Evolutionary conservation across 1,140 invertebrate genomes (phyloP).

Genomic region (Calycopis cecrops): DNA sequence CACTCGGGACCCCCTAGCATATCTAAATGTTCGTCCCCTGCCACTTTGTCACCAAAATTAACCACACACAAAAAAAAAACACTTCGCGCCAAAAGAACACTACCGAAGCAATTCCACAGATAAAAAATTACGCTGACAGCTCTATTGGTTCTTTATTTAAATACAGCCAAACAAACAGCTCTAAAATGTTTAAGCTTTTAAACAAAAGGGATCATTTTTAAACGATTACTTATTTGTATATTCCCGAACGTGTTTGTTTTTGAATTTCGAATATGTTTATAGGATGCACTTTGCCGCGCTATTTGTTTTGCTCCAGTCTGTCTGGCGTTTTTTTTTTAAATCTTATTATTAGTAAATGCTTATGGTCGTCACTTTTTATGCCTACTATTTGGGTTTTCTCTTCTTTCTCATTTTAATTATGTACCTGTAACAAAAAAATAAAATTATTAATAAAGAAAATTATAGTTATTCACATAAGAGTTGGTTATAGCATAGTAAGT

Average conservation of each 20-base stretch:
- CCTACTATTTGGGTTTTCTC: slow-evolving; percentile 50
- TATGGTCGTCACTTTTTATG: not conserved
- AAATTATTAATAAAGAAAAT: not conserved
- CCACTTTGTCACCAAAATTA: slow-evolving; percentile 61
- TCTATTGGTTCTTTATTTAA: slow-evolving; percentile 24
- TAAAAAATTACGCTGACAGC: slow-evolving; percentile 7
- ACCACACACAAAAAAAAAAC: slow-evolving; percentile 29
- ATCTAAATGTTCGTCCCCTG: slow-evolving; percentile 66
- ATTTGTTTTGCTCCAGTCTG: slow-evolving; percentile 13
- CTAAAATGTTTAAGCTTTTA: slow-evolving; percentile 3
- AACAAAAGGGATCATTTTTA: slow-evolving; percentile 28
- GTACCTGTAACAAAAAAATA: slow-evolving; percentile 45
- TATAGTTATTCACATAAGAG: not conserved
- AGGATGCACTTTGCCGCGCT: not conserved
- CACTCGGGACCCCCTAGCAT: slow-evolving; percentile 67
- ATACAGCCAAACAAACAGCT: slow-evolving; percentile 46
- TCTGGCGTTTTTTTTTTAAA: slow-evolving; percentile 24
- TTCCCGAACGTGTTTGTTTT: not conserved
- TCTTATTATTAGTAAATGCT: slow-evolving; percentile 20
- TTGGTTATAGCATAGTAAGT: too few relatives aligned
- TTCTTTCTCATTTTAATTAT: slow-evolving; percentile 60
- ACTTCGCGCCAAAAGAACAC: slow-evolving; percentile 13
- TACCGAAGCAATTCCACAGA: slow-evolving; percentile 15
- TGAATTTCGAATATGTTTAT: not conserved
- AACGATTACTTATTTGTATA: slow-evolving; percentile 59